phyloP scores from a whole-genome alignment of 2,113 vertebrate species.

The Charadrius vociferus region DNA sequence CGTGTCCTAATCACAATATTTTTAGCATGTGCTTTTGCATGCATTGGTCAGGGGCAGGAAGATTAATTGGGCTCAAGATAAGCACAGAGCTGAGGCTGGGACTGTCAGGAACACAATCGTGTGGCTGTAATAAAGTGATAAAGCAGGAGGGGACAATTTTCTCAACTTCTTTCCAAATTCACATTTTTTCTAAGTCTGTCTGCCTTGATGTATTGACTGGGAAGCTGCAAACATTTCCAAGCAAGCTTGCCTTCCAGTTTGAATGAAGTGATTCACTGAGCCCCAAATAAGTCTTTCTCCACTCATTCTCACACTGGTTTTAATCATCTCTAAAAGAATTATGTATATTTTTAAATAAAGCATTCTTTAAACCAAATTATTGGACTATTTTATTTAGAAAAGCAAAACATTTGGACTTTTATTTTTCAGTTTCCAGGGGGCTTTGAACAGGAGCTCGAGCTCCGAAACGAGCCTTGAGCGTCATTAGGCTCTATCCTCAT shows the following conservation, averaged over 20 bases:
- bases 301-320: not conserved
- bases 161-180: not conserved
- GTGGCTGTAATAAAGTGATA: not conserved
- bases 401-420: not conserved
- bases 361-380: not conserved
- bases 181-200: not conserved
- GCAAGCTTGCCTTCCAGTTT: not conserved
- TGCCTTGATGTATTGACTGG: not conserved
- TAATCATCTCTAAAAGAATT: not conserved
- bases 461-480: not conserved
- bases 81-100: not conserved
- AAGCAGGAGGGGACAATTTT: not conserved
- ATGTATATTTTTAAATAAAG: not conserved
- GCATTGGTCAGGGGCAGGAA: not conserved
- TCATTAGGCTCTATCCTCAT: fast-evolving
- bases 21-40: not conserved
- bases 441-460: not conserved
- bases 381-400: not conserved
- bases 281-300: not conserved
- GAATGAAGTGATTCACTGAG: slow-evolving; percentile 5
- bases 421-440: not conserved
- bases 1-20: not conserved
- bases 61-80: not conserved
- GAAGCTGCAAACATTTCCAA: not conserved
- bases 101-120: not conserved